A percentile compares a stretch with the other conserved stretches of the same genome.
These are phyloP conservation scores for Mimas tiliae DNA, from an alignment of 2,888 invertebrate species.

Conservation along the genomic window DNA sequence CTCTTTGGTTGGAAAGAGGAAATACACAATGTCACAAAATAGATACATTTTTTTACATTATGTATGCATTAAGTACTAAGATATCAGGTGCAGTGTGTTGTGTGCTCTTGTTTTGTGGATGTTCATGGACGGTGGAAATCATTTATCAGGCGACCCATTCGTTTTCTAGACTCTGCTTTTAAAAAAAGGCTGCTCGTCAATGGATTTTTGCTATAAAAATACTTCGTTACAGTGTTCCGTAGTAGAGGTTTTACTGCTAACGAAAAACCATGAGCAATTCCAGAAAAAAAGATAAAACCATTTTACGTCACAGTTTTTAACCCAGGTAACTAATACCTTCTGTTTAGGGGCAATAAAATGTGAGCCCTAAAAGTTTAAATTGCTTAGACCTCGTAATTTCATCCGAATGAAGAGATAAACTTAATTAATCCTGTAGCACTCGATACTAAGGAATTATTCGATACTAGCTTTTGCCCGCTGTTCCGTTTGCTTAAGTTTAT, in stretches of 20 bases:
- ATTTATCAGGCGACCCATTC: too few species aligned
- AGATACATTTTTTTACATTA: too few species aligned
- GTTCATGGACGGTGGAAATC: too few species aligned
- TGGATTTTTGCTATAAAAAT: not conserved
- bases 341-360: slow-evolving; percentile 25
- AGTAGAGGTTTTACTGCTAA: not conserved
- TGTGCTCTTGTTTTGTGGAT: too few species aligned
- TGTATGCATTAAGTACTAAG: too few species aligned
- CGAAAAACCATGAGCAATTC: slow-evolving; percentile 7
- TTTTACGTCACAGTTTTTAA: slow-evolving; percentile 20
- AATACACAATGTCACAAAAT: too few species aligned
- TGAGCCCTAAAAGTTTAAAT: slow-evolving; percentile 26
- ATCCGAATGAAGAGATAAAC: slow-evolving; percentile 23
- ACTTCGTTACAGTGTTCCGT: not conserved
- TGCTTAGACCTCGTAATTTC: slow-evolving; percentile 22
- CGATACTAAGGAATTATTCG: not conserved
- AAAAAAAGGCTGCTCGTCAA: too few species aligned
- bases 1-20: too few species aligned
- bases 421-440: slow-evolving; percentile 7
- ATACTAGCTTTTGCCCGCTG: not conserved
- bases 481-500: not conserved
- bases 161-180: too few species aligned
- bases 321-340: slow-evolving; percentile 14
- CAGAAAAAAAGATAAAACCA: slow-evolving; percentile 24
- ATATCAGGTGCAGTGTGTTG: too few species aligned